Percentiles rank a stretch among this genome's conserved stretches.
These are phyloP conservation scores for Palloptera scutellata DNA, from an alignment of 2,888 invertebrate species.

Conservation along the genomic window DNA sequence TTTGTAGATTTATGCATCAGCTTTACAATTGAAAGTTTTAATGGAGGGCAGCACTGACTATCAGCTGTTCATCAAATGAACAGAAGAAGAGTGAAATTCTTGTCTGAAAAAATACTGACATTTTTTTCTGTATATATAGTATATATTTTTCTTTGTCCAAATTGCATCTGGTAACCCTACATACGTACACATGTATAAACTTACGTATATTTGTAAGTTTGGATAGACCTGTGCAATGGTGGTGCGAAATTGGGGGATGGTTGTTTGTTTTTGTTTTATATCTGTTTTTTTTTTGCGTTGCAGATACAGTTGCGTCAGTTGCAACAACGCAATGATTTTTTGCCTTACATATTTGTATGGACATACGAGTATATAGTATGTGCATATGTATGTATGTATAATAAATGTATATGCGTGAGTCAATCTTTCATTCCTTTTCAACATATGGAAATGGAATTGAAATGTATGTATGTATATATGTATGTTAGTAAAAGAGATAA, in stretches of 20 bases:
- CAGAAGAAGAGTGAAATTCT: too few relatives aligned
- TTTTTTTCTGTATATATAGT: too few relatives aligned
- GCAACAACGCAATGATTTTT: conserved; percentile 4
- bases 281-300: conserved; percentile 10
- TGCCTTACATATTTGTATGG: not conserved
- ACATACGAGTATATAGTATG: not conserved
- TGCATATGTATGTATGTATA: too few relatives aligned
- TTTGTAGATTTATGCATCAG: too few relatives aligned
- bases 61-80: too few relatives aligned
- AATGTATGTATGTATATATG: not conserved
- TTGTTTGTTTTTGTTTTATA: conserved; percentile 13
- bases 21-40: too few relatives aligned
- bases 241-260: conserved; percentile 12
- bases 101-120: too few relatives aligned
- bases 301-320: conserved; percentile 25
- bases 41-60: too few relatives aligned
- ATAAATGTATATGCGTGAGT: not conserved
- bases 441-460: conserved; percentile 1
- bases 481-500: not conserved
- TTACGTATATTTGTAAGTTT: not conserved
- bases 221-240: not conserved
- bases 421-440: not conserved
- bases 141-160: too few relatives aligned
- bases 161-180: too few relatives aligned
- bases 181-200: too few relatives aligned